Evolutionary conservation across 2,888 invertebrate genomes (phyloP), one percentile per base, ranked within the genome.

Genomic region (Dilophus febrilis): DNA sequence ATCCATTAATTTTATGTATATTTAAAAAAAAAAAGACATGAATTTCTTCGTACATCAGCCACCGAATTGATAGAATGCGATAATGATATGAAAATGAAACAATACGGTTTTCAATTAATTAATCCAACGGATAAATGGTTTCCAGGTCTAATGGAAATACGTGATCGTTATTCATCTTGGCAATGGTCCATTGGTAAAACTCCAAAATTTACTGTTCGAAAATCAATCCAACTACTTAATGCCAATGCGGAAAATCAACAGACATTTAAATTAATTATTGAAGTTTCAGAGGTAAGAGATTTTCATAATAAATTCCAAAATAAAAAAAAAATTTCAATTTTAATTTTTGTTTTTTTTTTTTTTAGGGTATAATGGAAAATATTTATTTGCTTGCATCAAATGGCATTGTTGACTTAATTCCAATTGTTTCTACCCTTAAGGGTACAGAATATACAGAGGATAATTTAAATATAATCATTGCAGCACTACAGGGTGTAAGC

Each of bases 51-150:
- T 38, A 85, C 84, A 0, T 67, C 71, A 16, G 74, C 81, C 1
- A 59, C 76, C 26, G 67, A 68, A 18, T 52, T 82, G 12, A 69
- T 70, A 43, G 85, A 86, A 54, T 81, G 80, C 18, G 85, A 83
- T 1, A 69, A 73, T 50, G 68, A 70, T 41, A 69, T 73, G 48
- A 75, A 81, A 47, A 71, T 75, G 53, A 69, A 76, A 53, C 86
- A 87, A 58, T 72, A 78, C 49, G 88, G 88, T 35, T 88, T 87
- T 59, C 84, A 87, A 55, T 71, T 77, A 56, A 66, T 90, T 38
- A 86, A 87, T 62, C 88, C 90, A 2, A 82, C 81, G 1, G 81
- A 90, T 49, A 74, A 79, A 47, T 86, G 85, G 83, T 90, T 86
- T 58, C 84, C 85, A 57, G 86, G 87, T 51, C 68, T 88, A 22